phyloP scores from a whole-genome alignment of 2,888 invertebrate species.

The Ophion ellenae region DNA sequence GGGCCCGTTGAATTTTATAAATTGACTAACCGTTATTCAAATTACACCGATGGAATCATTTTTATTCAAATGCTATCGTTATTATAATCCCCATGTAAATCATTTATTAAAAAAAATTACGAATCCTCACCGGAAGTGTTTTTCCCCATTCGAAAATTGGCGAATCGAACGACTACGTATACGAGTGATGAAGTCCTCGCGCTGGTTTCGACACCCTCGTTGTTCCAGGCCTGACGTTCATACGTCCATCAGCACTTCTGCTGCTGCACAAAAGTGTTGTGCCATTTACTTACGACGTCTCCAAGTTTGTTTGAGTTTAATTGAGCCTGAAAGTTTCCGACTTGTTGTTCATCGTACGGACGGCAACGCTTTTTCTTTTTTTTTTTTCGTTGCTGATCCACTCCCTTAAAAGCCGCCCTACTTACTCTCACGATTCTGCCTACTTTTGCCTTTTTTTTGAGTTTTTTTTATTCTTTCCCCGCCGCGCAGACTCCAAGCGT shows the following conservation, averaged over 20 bases:
- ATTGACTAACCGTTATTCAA: too few species aligned
- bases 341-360: slow-evolving; percentile 71
- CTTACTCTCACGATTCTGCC: slow-evolving; percentile 44
- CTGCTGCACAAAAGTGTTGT: background rate
- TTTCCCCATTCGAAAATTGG: slow-evolving; percentile 70
- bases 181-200: slow-evolving; percentile 60
- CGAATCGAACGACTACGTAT: slow-evolving; percentile 57
- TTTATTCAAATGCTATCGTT: too few species aligned
- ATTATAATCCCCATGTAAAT: too few species aligned
- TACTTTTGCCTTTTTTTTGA: slow-evolving; percentile 37
- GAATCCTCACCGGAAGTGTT: background rate
- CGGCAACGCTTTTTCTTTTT: slow-evolving; percentile 38
- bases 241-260: background rate
- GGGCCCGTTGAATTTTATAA: too few species aligned
- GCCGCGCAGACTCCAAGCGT: background rate
- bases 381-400: slow-evolving; percentile 5
- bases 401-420: slow-evolving; percentile 40
- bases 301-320: slow-evolving; percentile 77
- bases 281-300: slow-evolving; percentile 65
- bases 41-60: too few species aligned
- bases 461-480: background rate
- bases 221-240: background rate
- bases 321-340: slow-evolving; percentile 78
- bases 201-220: slow-evolving; percentile 38
- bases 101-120: background rate